These are phyloP conservation scores for Euphonia xanthogaster DNA, from an alignment of 2,797 vertebrate genomes.

Conservation along the genomic window DNA sequence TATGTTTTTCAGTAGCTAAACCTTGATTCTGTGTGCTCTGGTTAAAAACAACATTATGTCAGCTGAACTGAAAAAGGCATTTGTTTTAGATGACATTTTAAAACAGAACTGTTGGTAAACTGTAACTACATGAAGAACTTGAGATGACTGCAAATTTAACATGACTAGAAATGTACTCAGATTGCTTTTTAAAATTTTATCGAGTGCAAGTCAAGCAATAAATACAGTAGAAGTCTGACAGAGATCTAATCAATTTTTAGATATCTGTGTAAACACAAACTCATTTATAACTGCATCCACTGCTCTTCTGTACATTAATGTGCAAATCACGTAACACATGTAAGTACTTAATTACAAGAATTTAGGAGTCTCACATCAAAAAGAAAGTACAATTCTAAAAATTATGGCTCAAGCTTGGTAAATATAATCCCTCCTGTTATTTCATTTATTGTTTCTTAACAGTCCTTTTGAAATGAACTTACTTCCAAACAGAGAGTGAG, in stretches of 20 bases:
- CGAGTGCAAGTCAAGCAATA: neutral
- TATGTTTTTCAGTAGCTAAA: neutral
- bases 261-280: neutral
- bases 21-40: neutral
- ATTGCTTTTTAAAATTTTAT: neutral
- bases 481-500: constrained; percentile 97
- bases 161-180: neutral
- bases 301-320: neutral
- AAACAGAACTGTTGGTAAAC: neutral
- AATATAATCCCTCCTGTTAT: neutral
- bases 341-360: neutral
- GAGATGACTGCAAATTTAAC: neutral
- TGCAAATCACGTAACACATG: neutral
- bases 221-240: neutral
- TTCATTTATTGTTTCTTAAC: neutral
- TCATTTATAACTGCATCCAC: neutral
- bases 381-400: neutral
- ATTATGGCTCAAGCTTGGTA: neutral
- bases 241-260: neutral
- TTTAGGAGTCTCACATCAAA: neutral
- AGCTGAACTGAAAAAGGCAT: neutral
- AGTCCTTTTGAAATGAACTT: constrained; percentile 71
- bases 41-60: neutral
- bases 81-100: neutral
- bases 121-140: neutral